These are phyloP conservation scores for Magallana nippona DNA, from an alignment of 2,888 invertebrate species.

Conservation along the genomic window DNA sequence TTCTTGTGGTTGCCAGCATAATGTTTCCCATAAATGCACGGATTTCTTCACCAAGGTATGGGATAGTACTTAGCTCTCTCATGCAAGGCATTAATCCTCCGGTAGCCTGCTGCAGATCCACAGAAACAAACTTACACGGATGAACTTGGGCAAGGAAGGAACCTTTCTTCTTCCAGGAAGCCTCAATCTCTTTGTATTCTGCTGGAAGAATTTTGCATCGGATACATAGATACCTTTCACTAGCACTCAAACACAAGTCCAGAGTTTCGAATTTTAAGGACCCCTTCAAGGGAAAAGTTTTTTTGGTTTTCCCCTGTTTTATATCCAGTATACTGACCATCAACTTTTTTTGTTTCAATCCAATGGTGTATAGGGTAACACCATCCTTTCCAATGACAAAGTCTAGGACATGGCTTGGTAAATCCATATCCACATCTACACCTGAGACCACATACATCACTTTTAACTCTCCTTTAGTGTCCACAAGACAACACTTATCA, in stretches of 20 bases:
- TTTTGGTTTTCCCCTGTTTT: constrained; percentile 55
- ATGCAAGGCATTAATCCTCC: constrained; percentile 64
- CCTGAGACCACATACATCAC: constrained; percentile 52
- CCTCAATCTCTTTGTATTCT: constrained; percentile 67
- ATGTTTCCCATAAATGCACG: constrained; percentile 63
- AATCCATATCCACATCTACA: constrained; percentile 50
- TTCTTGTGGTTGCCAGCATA: constrained; percentile 64
- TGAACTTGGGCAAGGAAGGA: constrained; percentile 64
- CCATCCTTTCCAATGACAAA: constrained; percentile 56
- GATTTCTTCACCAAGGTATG: constrained; percentile 65
- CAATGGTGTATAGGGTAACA: constrained; percentile 53
- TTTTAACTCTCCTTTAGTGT: constrained; percentile 52
- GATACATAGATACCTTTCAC: constrained; percentile 65
- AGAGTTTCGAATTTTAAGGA: constrained; percentile 58
- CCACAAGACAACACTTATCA: constrained; percentile 55
- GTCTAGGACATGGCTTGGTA: constrained; percentile 58
- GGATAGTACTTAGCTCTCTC: constrained; percentile 69
- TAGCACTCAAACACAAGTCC: constrained; percentile 58
- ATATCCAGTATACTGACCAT: constrained; percentile 61
- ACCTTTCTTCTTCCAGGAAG: constrained; percentile 61
- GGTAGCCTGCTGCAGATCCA: constrained; percentile 64
- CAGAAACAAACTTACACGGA: constrained; percentile 65
- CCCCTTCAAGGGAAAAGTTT: constrained; percentile 61
- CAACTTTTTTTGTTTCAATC: constrained; percentile 54
- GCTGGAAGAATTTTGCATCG: constrained; percentile 57